Percentiles rank a stretch among this genome's conserved stretches.
phyloP scores from a whole-genome alignment of 2,797 vertebrate genomes.

The Gymnodraco acuticeps region DNA sequence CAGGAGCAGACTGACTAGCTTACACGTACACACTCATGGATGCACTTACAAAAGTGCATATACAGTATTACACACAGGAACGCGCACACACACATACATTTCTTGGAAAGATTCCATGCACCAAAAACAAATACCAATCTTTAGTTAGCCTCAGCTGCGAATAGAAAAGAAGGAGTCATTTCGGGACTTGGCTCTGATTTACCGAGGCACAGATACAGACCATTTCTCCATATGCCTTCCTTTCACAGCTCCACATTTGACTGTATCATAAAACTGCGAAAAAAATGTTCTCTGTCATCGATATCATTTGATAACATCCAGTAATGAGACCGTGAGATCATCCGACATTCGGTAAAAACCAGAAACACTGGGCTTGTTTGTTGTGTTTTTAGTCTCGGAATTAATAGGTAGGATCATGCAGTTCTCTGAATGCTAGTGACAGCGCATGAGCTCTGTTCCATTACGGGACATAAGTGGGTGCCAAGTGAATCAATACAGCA shows the following conservation, averaged over 20 bases:
- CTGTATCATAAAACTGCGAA: slow-evolving; percentile 50
- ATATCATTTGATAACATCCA: slow-evolving; percentile 55
- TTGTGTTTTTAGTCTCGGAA: slow-evolving; percentile 3
- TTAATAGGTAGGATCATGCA: slow-evolving; percentile 25
- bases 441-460: slow-evolving; percentile 47
- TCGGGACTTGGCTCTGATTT: slow-evolving; percentile 77
- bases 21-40: slow-evolving; percentile 31
- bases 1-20: slow-evolving; percentile 69
- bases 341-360: slow-evolving; percentile 12
- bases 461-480: slow-evolving; percentile 57
- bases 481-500: slow-evolving; percentile 62
- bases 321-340: slow-evolving; percentile 23
- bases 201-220: slow-evolving; percentile 66
- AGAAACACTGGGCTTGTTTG: slow-evolving; percentile 31
- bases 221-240: slow-evolving; percentile 69
- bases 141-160: slow-evolving; percentile 81
- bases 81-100: slow-evolving; percentile 62
- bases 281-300: slow-evolving; percentile 51
- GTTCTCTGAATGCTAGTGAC: slow-evolving; percentile 46
- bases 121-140: slow-evolving; percentile 87
- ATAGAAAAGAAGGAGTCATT: slow-evolving; percentile 78
- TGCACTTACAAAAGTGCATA: slow-evolving; percentile 61
- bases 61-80: slow-evolving; percentile 54
- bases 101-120: slow-evolving; percentile 85
- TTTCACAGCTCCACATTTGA: slow-evolving; percentile 66